Conservation (phyloP, 2,888 invertebrate species). For the Noctua comes region DNA sequence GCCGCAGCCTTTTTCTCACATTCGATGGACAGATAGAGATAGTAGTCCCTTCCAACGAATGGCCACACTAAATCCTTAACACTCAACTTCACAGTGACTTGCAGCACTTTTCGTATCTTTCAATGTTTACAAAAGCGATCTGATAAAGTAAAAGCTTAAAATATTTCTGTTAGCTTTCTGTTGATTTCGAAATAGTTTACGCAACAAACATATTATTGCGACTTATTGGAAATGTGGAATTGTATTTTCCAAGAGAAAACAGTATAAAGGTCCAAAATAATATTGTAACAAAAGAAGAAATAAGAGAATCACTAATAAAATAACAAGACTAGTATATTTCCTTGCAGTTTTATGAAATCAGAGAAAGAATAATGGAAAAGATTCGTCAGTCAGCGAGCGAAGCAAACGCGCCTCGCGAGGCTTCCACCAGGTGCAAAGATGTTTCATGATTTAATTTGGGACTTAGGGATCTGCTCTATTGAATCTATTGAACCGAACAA, state of each 20-base stretch:
- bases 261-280: conserved; percentile 34
- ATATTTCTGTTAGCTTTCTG: conserved; percentile 49
- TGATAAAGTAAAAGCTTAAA: conserved; percentile 61
- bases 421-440: conserved; percentile 87
- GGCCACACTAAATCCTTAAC: conserved; percentile 86
- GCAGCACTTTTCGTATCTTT: conserved; percentile 75
- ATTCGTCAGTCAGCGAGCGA: conserved; percentile 81
- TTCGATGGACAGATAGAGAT: conserved; percentile 87
- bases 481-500: conserved; percentile 88
- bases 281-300: conserved; percentile 15
- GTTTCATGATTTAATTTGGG: conserved; percentile 90
- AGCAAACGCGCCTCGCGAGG: conserved; percentile 79
- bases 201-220: conserved; percentile 37
- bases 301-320: conserved; percentile 56
- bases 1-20: conserved; percentile 86
- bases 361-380: conserved; percentile 81
- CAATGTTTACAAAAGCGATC: conserved; percentile 71
- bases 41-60: conserved; percentile 85
- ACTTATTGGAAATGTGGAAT: conserved; percentile 39
- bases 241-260: conserved; percentile 44
- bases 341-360: conserved; percentile 75
- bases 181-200: conserved; percentile 49
- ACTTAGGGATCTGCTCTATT: conserved; percentile 89
- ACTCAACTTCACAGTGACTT: conserved; percentile 83
- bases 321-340: conserved; percentile 51